A percentile compares a stretch with the other conserved stretches of the same genome.
These are phyloP conservation scores for Darevskia nairensis DNA, from an alignment of 2,797 vertebrate genomes.

Conservation along the genomic window DNA sequence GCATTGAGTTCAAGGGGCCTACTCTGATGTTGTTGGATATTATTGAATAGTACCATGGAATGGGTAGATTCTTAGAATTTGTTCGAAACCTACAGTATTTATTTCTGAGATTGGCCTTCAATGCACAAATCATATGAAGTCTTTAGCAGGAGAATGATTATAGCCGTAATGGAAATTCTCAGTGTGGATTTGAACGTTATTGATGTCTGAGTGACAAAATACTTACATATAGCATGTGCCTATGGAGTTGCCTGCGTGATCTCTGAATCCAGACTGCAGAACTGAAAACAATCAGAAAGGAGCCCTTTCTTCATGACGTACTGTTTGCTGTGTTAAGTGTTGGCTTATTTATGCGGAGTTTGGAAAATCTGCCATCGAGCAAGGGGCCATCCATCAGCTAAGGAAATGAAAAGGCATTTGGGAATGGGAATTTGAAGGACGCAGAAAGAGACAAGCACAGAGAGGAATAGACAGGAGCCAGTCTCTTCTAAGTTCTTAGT, in stretches of 20 bases:
- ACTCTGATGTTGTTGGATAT: background rate
- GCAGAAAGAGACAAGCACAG: conserved; percentile 14
- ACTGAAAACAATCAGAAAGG: background rate
- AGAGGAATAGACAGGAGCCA: conserved; percentile 71
- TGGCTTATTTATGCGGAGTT: conserved; percentile 63
- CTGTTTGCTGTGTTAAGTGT: conserved; percentile 23
- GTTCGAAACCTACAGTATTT: background rate
- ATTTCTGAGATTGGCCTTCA: background rate
- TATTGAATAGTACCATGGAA: background rate
- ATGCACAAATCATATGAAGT: conserved; percentile 6
- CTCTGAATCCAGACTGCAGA: conserved; percentile 31
- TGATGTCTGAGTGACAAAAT: conserved; percentile 37
- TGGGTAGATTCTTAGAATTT: conserved; percentile 1
- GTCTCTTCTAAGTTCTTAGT: conserved; percentile 65
- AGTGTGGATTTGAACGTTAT: conserved; percentile 8
- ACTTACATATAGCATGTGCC: conserved; percentile 2
- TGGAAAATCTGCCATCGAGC: conserved; percentile 55
- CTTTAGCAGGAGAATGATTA: background rate
- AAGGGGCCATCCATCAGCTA: conserved; percentile 48
- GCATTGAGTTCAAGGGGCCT: no score
- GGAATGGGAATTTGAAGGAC: conserved; percentile 63
- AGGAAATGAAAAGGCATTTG: conserved; percentile 55
- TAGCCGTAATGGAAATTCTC: conserved; percentile 19
- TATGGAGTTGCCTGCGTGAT: conserved; percentile 4
- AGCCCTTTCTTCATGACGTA: conserved; percentile 31